Evolutionary conservation across 1,140 invertebrate genomes (phyloP), one percentile per base, ranked within the genome.

Genomic region (Cheumatopsyche charites): DNA sequence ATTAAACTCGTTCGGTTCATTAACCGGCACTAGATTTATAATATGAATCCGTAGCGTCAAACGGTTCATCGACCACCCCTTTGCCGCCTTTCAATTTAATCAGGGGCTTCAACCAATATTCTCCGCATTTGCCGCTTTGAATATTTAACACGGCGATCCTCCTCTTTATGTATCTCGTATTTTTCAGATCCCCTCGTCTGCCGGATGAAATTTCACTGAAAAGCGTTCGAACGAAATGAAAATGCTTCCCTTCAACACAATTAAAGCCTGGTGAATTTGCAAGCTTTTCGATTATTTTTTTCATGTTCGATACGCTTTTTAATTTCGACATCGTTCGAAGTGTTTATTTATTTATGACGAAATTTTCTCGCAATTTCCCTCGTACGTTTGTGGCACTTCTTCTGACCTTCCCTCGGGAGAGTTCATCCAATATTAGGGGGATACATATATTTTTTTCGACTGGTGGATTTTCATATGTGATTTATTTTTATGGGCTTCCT

Each of bases 361-460:
- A 58, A 58, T 58, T 58, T 58, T 58, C 23, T 23, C 55, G 55
- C 55, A 58, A 58, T 58, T 58, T 58, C 55, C 55, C 55, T 26
- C 21, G 23, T 21, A 58, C 25, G 55, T 58, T 58, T 58, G 55
- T 23, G 55, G 55, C 55, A 58, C 55, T 58, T 58, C 55, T 58
- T 58, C 55, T 58, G 55, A 58, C 55, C 55, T 23, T 58, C 55
- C 47, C 55, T 19, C 55, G 23, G 55, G 62, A 63, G 62, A 63
- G 29, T 63, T 63, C 62, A 63, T 63, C 62, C 62, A 63, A 63
- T 63, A 63, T 42, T 42, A 63, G 62, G 62, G 42, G 42, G 17
- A 62, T 62, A 58, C 25, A 58, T 58, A 12, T 25, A 25, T 25
- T 58, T 58, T 58, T 63, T 63, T 63, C 42, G 62, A 17, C 29